Evolutionary conservation across 2,797 vertebrate species (phyloP).

Genomic region (Micropoecilia bifurca): DNA sequence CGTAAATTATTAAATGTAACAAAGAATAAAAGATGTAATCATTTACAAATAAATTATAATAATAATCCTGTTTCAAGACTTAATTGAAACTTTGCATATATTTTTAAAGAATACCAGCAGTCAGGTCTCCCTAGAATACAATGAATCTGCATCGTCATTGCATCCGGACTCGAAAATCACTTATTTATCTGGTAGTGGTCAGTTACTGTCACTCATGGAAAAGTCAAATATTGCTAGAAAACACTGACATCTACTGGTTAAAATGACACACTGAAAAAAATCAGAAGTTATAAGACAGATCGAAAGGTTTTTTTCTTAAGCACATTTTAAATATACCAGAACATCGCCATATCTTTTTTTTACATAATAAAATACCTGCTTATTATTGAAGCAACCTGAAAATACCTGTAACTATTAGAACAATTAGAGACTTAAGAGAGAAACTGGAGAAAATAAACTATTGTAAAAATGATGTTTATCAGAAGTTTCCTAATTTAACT

Average conservation of each 20-base stretch:
- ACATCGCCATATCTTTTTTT: not conserved
- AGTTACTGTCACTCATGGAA: not conserved
- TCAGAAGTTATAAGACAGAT: not conserved
- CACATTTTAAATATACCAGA: not conserved
- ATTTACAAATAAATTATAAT: not conserved
- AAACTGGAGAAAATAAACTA: not conserved
- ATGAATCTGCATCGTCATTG: not conserved
- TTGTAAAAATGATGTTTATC: not conserved
- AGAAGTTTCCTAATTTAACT: not conserved
- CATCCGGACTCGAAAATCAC: not conserved
- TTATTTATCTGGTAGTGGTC: not conserved
- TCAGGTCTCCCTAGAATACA: not conserved
- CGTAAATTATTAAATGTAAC: not conserved
- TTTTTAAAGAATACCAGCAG: not conserved
- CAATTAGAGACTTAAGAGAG: not conserved
- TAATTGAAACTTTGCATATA: not conserved
- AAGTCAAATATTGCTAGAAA: not conserved
- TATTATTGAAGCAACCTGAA: not conserved
- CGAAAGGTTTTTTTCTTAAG: not conserved
- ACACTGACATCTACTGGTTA: slow-evolving; percentile 35
- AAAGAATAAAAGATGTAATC: not conserved
- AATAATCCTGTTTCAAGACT: not conserved
- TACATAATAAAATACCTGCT: not conserved
- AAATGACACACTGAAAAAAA: not conserved
- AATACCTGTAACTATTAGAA: not conserved